Percentiles rank a stretch among this genome's conserved stretches.
Conservation (phyloP, 1,140 invertebrate species). For the Sinonovacula constricta region DNA sequence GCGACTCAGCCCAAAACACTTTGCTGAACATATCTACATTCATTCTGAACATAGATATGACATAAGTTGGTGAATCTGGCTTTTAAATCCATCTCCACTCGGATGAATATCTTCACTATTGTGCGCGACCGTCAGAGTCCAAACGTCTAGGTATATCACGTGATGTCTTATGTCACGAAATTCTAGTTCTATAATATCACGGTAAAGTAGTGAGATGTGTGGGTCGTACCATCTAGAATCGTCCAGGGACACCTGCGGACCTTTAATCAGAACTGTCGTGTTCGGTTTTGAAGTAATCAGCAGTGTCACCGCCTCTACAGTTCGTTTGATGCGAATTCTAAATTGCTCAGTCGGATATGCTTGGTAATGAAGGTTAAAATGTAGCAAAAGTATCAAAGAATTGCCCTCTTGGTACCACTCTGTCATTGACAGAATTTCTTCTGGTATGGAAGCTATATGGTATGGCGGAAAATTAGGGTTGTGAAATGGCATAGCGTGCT, state of each 20-base stretch:
- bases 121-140: constrained; percentile 27
- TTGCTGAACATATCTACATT: too few species aligned
- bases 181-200: constrained; percentile 10
- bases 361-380: constrained; percentile 11
- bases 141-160: constrained; percentile 21
- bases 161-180: constrained; percentile 12
- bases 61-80: constrained; percentile 32
- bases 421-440: not conserved
- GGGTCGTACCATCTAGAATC: constrained; percentile 33
- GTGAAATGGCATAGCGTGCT: constrained; percentile 35
- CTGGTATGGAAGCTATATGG: not conserved
- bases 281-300: constrained; percentile 3
- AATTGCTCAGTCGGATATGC: constrained; percentile 8
- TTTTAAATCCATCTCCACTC: not conserved
- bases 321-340: not conserved
- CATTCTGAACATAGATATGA: constrained; percentile 27
- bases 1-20: too few species aligned
- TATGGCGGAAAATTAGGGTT: constrained; percentile 8
- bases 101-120: constrained; percentile 6
- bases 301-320: not conserved
- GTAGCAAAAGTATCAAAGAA: not conserved
- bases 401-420: not conserved
- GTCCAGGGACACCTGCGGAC: not conserved
- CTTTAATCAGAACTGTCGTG: constrained; percentile 10
- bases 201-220: constrained; percentile 2